phyloP scores from a whole-genome alignment of 2,797 vertebrate genomes.

The Sciurus vulgaris region DNA sequence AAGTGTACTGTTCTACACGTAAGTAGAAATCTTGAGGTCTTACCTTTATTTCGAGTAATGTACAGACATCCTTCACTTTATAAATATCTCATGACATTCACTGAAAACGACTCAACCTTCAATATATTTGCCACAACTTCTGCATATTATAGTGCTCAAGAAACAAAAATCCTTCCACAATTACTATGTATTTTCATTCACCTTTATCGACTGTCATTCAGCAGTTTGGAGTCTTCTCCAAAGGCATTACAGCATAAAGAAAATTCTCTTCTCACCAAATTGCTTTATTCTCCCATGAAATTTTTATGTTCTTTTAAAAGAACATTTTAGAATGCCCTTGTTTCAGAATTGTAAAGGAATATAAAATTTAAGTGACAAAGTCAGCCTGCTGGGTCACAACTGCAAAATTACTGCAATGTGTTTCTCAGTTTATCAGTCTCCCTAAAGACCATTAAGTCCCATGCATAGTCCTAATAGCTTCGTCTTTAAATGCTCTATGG shows the following conservation, averaged over 20 bases:
- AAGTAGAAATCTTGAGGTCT: slow-evolving; percentile 36
- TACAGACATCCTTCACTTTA: not conserved
- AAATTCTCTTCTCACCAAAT: slow-evolving; percentile 52
- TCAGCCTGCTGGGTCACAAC: slow-evolving; percentile 48
- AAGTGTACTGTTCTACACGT: not conserved
- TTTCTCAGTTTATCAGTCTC: slow-evolving; percentile 53
- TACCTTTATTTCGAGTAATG: slow-evolving; percentile 11
- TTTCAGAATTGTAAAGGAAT: slow-evolving; percentile 63
- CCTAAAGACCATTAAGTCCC: slow-evolving; percentile 37
- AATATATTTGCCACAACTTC: not conserved
- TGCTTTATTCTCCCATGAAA: slow-evolving; percentile 64
- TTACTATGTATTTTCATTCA: slow-evolving; percentile 22
- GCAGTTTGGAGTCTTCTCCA: slow-evolving; percentile 8
- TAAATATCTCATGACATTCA: slow-evolving; percentile 35
- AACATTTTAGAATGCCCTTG: slow-evolving; percentile 23
- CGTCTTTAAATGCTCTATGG: slow-evolving; percentile 44
- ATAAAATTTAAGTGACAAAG: slow-evolving; percentile 56
- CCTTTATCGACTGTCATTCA: slow-evolving; percentile 43
- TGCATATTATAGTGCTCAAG: not conserved
- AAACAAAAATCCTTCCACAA: not conserved
- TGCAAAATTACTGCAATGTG: slow-evolving; percentile 53
- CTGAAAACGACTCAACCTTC: slow-evolving; percentile 30
- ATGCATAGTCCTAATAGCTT: not conserved
- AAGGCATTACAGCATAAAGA: slow-evolving; percentile 30
- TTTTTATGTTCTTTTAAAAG: slow-evolving; percentile 53